Percentiles rank a stretch among this genome's conserved stretches.
Evolutionary conservation across 2,888 invertebrate species (phyloP).

Genomic region (Eupithecia exiguata): DNA sequence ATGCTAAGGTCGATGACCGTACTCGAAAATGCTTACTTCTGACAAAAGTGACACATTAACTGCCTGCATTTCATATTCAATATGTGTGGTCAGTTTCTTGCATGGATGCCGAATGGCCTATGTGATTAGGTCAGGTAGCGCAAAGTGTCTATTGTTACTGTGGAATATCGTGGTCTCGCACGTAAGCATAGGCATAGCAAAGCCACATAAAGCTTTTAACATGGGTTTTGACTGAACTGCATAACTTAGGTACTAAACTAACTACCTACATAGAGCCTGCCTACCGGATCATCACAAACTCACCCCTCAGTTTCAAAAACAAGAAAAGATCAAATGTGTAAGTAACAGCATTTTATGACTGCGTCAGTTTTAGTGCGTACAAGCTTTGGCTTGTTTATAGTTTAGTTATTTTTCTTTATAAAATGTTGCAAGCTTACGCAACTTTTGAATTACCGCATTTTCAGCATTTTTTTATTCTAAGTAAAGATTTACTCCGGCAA

Average conservation of each 20-base stretch:
- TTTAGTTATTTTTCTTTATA: neutral
- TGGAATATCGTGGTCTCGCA: constrained; percentile 48
- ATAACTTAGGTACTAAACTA: neutral
- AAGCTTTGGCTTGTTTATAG: neutral
- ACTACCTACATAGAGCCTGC: neutral
- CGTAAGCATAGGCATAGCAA: constrained; percentile 51
- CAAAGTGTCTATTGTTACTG: constrained; percentile 57
- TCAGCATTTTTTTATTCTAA: neutral
- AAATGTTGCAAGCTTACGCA: neutral
- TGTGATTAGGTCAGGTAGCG: constrained; percentile 68
- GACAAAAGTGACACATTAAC: constrained; percentile 82
- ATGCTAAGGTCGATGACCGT: constrained; percentile 81
- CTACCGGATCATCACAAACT: neutral
- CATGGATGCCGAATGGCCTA: constrained; percentile 69
- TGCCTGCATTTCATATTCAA: constrained; percentile 79
- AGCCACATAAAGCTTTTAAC: constrained; percentile 20
- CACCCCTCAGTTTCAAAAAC: neutral
- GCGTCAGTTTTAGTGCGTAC: neutral
- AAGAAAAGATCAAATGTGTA: neutral
- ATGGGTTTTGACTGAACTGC: constrained; percentile 13
- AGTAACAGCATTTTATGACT: neutral
- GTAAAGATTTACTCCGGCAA: neutral
- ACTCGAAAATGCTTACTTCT: constrained; percentile 81
- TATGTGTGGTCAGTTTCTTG: constrained; percentile 79
- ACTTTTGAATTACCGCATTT: neutral